Evolutionary conservation across 1,140 invertebrate species (phyloP).

Genomic region (Drosophila persimilis): DNA sequence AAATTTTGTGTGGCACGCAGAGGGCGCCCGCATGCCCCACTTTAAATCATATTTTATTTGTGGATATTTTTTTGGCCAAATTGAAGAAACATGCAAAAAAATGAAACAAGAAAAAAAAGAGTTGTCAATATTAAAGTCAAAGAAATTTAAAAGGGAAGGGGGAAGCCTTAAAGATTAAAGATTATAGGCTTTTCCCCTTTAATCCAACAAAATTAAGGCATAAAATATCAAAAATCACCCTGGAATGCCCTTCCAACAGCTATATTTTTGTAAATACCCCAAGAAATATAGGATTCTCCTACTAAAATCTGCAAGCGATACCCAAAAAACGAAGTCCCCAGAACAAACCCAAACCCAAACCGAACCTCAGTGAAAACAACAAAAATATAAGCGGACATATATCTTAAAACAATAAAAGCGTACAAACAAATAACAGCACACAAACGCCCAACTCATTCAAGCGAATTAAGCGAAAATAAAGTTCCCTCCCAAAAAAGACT

Average conservation of each 20-base stretch:
- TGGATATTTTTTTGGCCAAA: background rate
- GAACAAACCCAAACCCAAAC: constrained; percentile 10
- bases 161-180: no score
- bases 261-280: no score
- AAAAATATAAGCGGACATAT: constrained; percentile 5
- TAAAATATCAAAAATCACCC: no score
- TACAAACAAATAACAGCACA: constrained; percentile 37
- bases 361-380: constrained; percentile 13
- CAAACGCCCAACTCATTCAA: constrained; percentile 51
- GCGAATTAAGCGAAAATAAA: constrained; percentile 67
- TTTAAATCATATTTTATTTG: constrained; percentile 41
- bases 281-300: background rate
- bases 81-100: background rate
- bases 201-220: no score
- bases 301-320: constrained; percentile 35
- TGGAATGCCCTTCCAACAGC: no score
- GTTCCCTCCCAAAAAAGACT: constrained; percentile 24
- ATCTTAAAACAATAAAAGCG: constrained; percentile 58
- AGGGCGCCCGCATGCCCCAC: constrained; percentile 31
- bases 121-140: no score
- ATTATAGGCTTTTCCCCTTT: no score
- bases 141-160: no score
- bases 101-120: no score
- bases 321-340: constrained; percentile 40
- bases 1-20: background rate